phyloP scores from a whole-genome alignment of 2,797 vertebrate genomes.

The Astyanax mexicanus region DNA sequence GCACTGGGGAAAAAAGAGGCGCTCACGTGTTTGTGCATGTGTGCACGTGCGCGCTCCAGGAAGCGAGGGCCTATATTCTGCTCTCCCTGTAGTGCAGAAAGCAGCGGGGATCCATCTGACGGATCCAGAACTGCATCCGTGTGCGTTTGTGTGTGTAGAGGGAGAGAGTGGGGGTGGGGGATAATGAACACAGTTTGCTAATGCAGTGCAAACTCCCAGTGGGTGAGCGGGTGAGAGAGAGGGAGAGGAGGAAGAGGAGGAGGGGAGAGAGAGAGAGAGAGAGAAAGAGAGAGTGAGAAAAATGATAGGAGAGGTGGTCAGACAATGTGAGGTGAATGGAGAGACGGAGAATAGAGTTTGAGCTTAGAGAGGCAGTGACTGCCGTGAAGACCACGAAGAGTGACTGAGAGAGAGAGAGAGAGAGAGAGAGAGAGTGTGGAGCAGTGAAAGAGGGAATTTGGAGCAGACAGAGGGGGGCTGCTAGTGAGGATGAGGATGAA shows the following conservation, averaged over 20 bases:
- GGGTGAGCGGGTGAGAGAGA: conserved; percentile 8
- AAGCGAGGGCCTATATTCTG: conserved; percentile 1
- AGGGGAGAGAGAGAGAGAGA: background rate
- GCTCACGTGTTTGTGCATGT: conserved; percentile 22
- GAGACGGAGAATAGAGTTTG: background rate
- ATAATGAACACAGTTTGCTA: conserved; percentile 66
- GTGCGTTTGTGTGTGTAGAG: conserved; percentile 65
- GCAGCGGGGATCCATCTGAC: conserved; percentile 12
- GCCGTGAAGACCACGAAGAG: conserved; percentile 14
- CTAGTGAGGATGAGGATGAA: conserved; percentile 74
- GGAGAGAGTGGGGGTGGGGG: conserved; percentile 63
- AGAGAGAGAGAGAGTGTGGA: background rate
- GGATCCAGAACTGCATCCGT: conserved; percentile 69
- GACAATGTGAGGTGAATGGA: conserved; percentile 32
- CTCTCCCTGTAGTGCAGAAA: conserved; percentile 14
- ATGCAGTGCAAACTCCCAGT: conserved; percentile 45
- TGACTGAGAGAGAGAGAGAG: background rate
- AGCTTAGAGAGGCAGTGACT: conserved; percentile 9
- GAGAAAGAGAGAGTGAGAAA: conserved; percentile 21
- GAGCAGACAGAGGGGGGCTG: conserved; percentile 29
- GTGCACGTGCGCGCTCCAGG: background rate
- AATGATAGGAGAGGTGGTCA: conserved; percentile 42
- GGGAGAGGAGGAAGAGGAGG: conserved; percentile 3
- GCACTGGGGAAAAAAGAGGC: conserved; percentile 54
- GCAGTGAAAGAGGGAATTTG: conserved; percentile 52